Conservation (phyloP, 2,113 vertebrate species). For the Dascyllus trimaculatus region DNA sequence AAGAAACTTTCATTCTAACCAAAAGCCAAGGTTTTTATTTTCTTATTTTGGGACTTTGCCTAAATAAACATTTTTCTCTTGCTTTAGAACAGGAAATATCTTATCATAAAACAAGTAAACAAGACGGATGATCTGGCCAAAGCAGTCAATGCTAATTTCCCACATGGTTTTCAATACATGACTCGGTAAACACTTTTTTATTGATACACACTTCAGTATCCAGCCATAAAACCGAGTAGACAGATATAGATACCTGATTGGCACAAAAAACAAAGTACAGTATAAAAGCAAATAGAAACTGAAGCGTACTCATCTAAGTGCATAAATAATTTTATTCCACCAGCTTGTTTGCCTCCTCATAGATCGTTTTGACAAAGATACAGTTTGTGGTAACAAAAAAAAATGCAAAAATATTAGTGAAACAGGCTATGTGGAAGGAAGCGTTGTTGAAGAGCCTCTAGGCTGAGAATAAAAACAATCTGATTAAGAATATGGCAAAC, state of each 20-base stretch:
- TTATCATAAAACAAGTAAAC: not conserved
- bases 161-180: too few species aligned
- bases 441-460: too few species aligned
- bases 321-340: not conserved
- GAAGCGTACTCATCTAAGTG: not conserved
- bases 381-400: not conserved
- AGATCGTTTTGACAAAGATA: not conserved
- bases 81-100: not conserved
- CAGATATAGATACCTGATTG: too few species aligned
- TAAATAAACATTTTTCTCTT: too few species aligned
- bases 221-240: not conserved
- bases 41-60: not conserved
- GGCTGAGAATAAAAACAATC: constrained; percentile 3
- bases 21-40: too few species aligned
- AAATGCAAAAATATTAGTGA: too few species aligned
- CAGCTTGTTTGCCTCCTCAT: constrained; percentile 6
- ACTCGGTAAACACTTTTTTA: not conserved
- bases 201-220: not conserved
- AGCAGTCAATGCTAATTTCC: too few species aligned
- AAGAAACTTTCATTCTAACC: too few species aligned
- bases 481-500: not conserved
- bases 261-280: not conserved
- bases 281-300: not conserved
- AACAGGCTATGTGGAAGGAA: too few species aligned
- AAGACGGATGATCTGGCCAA: too few species aligned